Conservation (phyloP, 1,140 invertebrate species). For the Halyomorpha halys region DNA sequence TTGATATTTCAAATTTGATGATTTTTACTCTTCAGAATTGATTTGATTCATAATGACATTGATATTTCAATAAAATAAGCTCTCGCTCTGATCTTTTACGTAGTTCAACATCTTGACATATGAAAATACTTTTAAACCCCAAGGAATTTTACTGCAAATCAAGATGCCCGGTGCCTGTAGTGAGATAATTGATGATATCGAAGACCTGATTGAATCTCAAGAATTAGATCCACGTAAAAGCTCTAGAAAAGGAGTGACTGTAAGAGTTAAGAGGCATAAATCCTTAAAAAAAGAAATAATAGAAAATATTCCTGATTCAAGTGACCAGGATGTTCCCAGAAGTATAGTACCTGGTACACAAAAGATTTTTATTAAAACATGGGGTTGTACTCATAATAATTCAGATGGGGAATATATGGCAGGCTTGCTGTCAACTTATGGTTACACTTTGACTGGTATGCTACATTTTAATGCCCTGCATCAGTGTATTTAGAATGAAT, state of each 20-base stretch:
- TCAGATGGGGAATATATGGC: slow-evolving; percentile 98
- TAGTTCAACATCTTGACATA: not conserved
- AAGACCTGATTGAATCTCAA: slow-evolving; percentile 66
- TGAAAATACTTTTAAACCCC: not conserved
- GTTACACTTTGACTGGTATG: slow-evolving; percentile 64
- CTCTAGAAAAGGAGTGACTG: slow-evolving; percentile 55
- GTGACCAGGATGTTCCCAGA: slow-evolving; percentile 37
- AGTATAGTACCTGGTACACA: slow-evolving; percentile 80
- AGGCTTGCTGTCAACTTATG: slow-evolving; percentile 76
- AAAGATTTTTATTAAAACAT: slow-evolving; percentile 87
- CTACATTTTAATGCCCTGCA: not conserved
- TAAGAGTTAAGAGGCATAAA: slow-evolving; percentile 45
- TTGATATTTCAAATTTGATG: no score
- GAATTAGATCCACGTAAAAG: slow-evolving; percentile 64
- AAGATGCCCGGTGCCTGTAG: slow-evolving; percentile 45
- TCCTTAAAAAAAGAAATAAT: slow-evolving; percentile 28
- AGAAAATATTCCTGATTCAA: slow-evolving; percentile 28
- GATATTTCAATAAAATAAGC: not conserved
- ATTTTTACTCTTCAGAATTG: no score
- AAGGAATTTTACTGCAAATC: no score
- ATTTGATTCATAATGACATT: not conserved
- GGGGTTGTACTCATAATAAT: slow-evolving; percentile 95
- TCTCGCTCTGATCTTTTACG: not conserved
- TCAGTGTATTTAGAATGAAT: not conserved
- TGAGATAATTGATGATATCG: slow-evolving; percentile 64